Percentiles rank a stretch among this genome's conserved stretches.
Evolutionary conservation across 2,113 vertebrate genomes (phyloP).

Genomic region (Oryzias woworae): DNA sequence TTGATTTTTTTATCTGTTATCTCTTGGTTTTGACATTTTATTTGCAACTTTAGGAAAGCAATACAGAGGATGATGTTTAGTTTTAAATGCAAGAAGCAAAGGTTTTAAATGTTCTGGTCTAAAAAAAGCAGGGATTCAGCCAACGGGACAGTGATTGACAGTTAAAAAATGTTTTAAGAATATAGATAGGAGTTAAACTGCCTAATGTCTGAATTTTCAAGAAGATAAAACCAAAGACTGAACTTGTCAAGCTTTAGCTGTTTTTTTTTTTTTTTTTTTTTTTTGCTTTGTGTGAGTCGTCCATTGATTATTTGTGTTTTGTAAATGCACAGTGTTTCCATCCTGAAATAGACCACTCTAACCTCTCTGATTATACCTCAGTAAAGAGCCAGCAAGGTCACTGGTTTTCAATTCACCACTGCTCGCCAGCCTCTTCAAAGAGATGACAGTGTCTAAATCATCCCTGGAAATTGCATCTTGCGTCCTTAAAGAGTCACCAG

Average conservation of each 20-base stretch:
- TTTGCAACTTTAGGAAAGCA: too few species aligned
- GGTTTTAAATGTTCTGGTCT: too few species aligned
- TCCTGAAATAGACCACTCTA: slow-evolving; percentile 49
- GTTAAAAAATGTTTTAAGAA: not conserved
- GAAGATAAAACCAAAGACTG: not conserved
- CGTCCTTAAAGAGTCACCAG: slow-evolving; percentile 45
- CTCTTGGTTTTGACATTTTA: too few species aligned
- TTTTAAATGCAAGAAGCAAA: too few species aligned
- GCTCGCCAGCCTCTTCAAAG: slow-evolving; percentile 12
- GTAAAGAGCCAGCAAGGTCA: slow-evolving; percentile 26
- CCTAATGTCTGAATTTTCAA: not conserved
- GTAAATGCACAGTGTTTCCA: slow-evolving; percentile 29
- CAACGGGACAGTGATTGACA: too few species aligned
- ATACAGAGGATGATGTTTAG: too few species aligned
- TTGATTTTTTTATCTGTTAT: too few species aligned
- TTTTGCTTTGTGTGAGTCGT: slow-evolving; percentile 7
- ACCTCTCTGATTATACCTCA: slow-evolving; percentile 44
- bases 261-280: slow-evolving; percentile 30
- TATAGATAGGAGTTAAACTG: not conserved
- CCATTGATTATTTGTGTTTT: slow-evolving; percentile 33
- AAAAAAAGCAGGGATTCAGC: too few species aligned
- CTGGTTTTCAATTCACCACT: slow-evolving; percentile 34
- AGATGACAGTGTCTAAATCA: slow-evolving; percentile 26
- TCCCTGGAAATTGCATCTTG: slow-evolving; percentile 33
- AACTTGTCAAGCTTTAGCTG: not conserved